Base-by-base conservation (phyloP, 2,888 invertebrate genomes). In the Linyphia triangularis region DNA sequence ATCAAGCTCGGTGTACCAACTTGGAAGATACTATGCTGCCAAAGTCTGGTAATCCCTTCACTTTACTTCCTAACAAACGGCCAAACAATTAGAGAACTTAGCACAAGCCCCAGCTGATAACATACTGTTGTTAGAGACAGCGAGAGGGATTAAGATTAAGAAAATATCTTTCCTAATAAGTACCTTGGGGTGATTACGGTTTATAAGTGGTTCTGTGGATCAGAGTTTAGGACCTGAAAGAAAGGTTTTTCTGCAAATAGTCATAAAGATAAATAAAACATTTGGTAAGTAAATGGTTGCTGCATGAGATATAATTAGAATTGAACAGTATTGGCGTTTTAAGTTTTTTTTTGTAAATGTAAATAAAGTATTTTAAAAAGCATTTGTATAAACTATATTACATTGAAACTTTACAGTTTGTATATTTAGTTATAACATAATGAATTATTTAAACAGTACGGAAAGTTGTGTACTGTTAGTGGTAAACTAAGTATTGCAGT, bases 11-110 rank as follows among this genome's bases (percentile, higher is more conserved):
- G 19, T 43, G 30, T 26, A 30, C 73, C 37, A 9, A n/a, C 40
- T 2, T 19, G 6, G 28, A 24, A 63, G 24, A 28, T 6, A 24
- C 28, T n/a, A n/a, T n/a, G n/a, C 13, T 30, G 16, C 37, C 5
- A 16, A 69, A 40, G 22, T 69, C 7, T 19, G 33, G 13, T 19
- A 51, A 73, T 57, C 51, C 51, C 63, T 43, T 51, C 59, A 43
- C 51, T 79, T 77, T 70, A 78, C 69, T 51, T 51, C 73, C 83
- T 83, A 83, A 83, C 83, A 83, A 83, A 73, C 43, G 40, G 30
- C 51, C 30, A 51, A 65, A 83, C 83, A 83, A 83, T 83, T 83
- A 83, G 73, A 83, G 73, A 73, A 63, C 73, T 83, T 83, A 65
- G 57, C 33, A 30, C 40, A 51, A 51, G 57, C 51, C 57, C 43